Conservation (phyloP, 2,888 invertebrate species). For the Spodoptera picta region DNA sequence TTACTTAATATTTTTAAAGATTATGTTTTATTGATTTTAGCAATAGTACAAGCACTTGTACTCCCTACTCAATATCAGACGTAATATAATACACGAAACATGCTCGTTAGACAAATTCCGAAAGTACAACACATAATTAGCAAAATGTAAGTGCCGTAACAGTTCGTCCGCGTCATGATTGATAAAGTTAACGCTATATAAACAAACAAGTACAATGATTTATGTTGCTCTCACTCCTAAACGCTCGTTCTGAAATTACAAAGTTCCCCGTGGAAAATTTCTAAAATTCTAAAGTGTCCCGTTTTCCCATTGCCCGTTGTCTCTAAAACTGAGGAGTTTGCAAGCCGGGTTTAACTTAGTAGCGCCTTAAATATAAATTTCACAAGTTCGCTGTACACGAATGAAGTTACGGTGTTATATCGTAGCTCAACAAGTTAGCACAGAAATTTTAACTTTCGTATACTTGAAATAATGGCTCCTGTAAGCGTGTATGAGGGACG, state of each 20-base stretch:
- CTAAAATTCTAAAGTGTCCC: conserved; percentile 85
- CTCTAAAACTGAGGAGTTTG: conserved; percentile 77
- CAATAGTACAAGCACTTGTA: too few relatives aligned
- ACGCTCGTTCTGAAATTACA: conserved; percentile 72
- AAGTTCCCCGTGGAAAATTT: conserved; percentile 82
- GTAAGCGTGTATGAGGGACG: conserved; percentile 40
- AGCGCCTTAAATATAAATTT: conserved; percentile 86
- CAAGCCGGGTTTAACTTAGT: conserved; percentile 80
- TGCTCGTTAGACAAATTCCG: neutral
- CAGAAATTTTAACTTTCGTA: conserved; percentile 71
- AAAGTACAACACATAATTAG: conserved; percentile 22
- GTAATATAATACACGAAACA: neutral
- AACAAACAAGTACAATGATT: conserved; percentile 78
- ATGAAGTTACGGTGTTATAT: conserved; percentile 78
- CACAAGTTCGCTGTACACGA: conserved; percentile 75
- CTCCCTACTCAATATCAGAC: too few relatives aligned
- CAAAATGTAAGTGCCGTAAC: conserved; percentile 29
- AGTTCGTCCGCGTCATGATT: conserved; percentile 52
- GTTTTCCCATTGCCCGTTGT: conserved; percentile 69
- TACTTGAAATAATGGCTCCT: conserved; percentile 61
- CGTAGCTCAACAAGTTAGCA: conserved; percentile 81
- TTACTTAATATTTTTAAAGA: too few relatives aligned
- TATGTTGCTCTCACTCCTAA: conserved; percentile 75
- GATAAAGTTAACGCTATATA: conserved; percentile 67
- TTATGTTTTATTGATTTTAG: too few relatives aligned